Conservation (phyloP, 2,888 invertebrate species). For the Aphodius granarius region DNA sequence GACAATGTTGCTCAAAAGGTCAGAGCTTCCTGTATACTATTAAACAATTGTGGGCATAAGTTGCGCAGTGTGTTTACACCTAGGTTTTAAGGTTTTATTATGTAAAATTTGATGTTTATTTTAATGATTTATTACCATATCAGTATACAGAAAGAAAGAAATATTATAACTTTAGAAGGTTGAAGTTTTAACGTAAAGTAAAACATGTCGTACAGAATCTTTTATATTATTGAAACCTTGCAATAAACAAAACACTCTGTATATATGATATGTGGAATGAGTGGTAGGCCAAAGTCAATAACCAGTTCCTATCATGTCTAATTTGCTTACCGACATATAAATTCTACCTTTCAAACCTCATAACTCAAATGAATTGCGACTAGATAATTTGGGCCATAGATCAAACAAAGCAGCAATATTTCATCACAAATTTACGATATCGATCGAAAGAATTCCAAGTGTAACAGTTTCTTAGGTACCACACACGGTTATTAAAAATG, state of each 20-base stretch:
- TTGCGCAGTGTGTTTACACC: background rate
- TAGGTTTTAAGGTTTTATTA: background rate
- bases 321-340: background rate
- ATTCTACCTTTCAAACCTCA: background rate
- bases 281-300: background rate
- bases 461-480: constrained; percentile 19
- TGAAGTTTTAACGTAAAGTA: too few species aligned
- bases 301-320: background rate
- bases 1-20: background rate
- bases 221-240: too few species aligned
- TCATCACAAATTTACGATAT: constrained; percentile 15
- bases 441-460: constrained; percentile 15
- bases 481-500: background rate
- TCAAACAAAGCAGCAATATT: constrained; percentile 15
- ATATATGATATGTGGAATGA: too few species aligned
- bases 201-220: too few species aligned
- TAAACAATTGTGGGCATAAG: background rate
- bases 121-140: too few species aligned
- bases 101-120: background rate
- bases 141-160: too few species aligned
- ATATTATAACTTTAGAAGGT: too few species aligned
- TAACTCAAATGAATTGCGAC: constrained; percentile 12
- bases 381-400: constrained; percentile 15
- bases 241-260: too few species aligned
- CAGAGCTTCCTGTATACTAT: background rate